Evolutionary conservation across 2,113 vertebrate species (phyloP).

Genomic region (Smithornis capensis): DNA sequence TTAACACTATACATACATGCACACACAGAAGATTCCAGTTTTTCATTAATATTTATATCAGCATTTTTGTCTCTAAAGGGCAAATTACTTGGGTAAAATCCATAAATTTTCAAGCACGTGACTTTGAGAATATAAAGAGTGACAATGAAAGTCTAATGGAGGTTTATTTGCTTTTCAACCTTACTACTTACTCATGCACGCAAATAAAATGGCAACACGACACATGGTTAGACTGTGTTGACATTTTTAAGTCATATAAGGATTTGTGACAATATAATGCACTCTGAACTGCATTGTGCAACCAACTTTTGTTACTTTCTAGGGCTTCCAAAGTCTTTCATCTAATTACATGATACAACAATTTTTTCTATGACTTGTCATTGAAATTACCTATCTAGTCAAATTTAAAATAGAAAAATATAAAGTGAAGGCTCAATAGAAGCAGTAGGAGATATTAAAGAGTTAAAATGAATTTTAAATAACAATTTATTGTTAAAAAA

Average conservation of each 20-base stretch:
- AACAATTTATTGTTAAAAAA: not conserved
- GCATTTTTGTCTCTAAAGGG: not conserved
- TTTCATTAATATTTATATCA: not conserved
- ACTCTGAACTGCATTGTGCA: not conserved
- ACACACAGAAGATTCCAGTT: not conserved
- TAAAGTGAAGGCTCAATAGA: not conserved
- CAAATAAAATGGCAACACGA: conserved; percentile 4
- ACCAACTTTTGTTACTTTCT: not conserved
- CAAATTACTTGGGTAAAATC: not conserved
- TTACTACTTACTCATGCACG: not conserved
- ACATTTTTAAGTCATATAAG: not conserved
- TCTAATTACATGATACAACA: not conserved
- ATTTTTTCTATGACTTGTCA: conserved; percentile 15
- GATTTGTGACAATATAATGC: not conserved
- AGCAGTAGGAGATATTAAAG: not conserved
- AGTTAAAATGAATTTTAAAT: conserved; percentile 26
- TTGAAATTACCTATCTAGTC: not conserved
- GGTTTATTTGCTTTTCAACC: not conserved
- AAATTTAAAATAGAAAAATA: conserved; percentile 1
- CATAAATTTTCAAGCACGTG: not conserved
- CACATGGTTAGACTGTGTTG: not conserved
- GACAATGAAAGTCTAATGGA: not conserved
- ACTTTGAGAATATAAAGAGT: not conserved
- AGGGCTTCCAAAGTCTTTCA: not conserved
- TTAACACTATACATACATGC: not conserved